Evolutionary conservation across 2,797 vertebrate species (phyloP).

Genomic region (Toxotes lorentzi): DNA sequence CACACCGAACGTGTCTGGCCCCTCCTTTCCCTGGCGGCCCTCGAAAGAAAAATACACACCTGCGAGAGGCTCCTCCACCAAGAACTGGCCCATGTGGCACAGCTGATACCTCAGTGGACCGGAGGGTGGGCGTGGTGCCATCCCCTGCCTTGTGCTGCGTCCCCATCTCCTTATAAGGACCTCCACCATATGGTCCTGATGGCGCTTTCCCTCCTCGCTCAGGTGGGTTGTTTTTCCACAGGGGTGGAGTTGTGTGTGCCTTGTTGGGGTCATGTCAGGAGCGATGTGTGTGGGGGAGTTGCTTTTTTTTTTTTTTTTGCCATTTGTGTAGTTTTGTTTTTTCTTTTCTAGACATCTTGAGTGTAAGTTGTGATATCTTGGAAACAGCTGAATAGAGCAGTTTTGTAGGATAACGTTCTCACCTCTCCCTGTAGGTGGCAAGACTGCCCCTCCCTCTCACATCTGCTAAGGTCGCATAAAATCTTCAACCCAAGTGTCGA

Average conservation of each 20-base stretch:
- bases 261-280: conserved; percentile 48
- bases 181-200: conserved; percentile 83
- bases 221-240: conserved; percentile 72
- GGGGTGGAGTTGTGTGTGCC: conserved; percentile 49
- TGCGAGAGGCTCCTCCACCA: conserved; percentile 71
- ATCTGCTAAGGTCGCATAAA: conserved; percentile 74
- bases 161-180: conserved; percentile 77
- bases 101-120: conserved; percentile 80
- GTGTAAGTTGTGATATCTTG: conserved; percentile 1
- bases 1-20: conserved; percentile 58
- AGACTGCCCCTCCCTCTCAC: conserved; percentile 64
- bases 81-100: conserved; percentile 76
- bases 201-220: conserved; percentile 62
- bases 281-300: conserved; percentile 23
- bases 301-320: background rate
- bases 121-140: conserved; percentile 76
- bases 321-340: conserved; percentile 17
- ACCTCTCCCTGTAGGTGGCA: conserved; percentile 67
- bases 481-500: conserved; percentile 56
- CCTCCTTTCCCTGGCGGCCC: conserved; percentile 36
- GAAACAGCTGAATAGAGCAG: conserved; percentile 52
- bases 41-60: conserved; percentile 65
- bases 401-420: conserved; percentile 52
- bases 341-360: background rate
- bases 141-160: conserved; percentile 59